These are phyloP conservation scores for Pipistrellus pipistrellus DNA, from an alignment of 2,797 vertebrate genomes.

Conservation along the genomic window DNA sequence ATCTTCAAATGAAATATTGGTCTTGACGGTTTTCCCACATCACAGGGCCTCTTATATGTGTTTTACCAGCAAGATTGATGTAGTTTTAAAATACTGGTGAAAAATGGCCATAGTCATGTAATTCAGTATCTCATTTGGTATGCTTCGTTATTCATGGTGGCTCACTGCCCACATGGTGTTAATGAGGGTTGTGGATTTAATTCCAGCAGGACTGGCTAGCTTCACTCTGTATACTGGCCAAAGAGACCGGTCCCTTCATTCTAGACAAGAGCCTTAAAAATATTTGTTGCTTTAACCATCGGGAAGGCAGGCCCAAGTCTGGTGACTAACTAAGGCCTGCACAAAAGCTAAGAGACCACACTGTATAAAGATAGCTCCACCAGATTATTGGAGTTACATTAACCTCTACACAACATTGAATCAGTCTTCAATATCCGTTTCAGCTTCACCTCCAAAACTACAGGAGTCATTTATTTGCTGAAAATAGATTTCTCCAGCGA, in stretches of 20 bases:
- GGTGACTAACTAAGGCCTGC: background rate
- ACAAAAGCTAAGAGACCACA: background rate
- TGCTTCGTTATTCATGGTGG: constrained; percentile 25
- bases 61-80: constrained; percentile 45
- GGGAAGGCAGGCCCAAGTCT: background rate
- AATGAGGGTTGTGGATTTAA: constrained; percentile 2
- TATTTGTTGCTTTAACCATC: constrained; percentile 14
- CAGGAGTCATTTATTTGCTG: constrained; percentile 11
- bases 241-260: constrained; percentile 42
- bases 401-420: background rate
- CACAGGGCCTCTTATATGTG: background rate
- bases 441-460: background rate
- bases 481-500: constrained; percentile 52
- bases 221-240: constrained; percentile 18
- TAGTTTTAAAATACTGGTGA: constrained; percentile 33
- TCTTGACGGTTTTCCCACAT: background rate
- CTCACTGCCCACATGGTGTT: constrained; percentile 19
- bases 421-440: background rate
- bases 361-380: background rate
- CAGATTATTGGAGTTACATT: background rate
- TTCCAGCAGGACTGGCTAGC: constrained; percentile 30
- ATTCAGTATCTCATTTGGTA: constrained; percentile 53
- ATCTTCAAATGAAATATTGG: constrained; percentile 3
- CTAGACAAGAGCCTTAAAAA: constrained; percentile 23
- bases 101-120: constrained; percentile 8